These are phyloP conservation scores for Papilio polyxenes DNA, from an alignment of 1,140 invertebrate species.

Conservation along the genomic window DNA sequence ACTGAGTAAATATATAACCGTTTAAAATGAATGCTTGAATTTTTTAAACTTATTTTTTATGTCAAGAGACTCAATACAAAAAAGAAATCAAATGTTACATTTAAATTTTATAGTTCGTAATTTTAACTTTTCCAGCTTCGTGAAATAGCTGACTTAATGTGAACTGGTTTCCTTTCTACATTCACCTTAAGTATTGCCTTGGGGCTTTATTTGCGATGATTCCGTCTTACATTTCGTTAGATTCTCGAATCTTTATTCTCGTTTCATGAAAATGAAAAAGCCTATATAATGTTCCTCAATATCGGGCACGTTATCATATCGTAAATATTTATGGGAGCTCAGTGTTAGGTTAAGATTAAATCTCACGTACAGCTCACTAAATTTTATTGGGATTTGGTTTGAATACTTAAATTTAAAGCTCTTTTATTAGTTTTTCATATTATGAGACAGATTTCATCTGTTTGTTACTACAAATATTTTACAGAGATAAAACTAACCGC, in stretches of 20 bases:
- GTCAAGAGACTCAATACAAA: no score
- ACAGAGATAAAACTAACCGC: no score
- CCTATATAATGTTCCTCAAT: slow-evolving; percentile 44
- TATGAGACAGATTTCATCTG: no score
- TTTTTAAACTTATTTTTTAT: no score
- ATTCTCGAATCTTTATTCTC: slow-evolving; percentile 34
- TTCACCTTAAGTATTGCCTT: background rate
- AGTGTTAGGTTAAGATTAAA: slow-evolving; percentile 48
- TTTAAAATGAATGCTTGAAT: no score
- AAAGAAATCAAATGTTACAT: no score
- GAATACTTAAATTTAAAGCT: slow-evolving; percentile 7
- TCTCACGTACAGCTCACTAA: slow-evolving; percentile 40
- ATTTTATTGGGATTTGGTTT: slow-evolving; percentile 21
- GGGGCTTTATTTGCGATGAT: slow-evolving; percentile 27
- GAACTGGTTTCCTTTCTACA: background rate
- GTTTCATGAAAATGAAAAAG: slow-evolving; percentile 30
- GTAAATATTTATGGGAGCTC: slow-evolving; percentile 51
- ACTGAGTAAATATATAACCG: no score
- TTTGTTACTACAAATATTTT: no score
- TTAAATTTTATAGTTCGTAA: background rate
- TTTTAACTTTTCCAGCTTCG: background rate
- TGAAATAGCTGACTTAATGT: background rate
- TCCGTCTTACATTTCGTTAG: background rate
- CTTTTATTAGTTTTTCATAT: background rate
- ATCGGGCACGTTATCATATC: slow-evolving; percentile 49